Evolutionary conservation across 2,113 vertebrate species (phyloP), one percentile per base, ranked within the genome.

Genomic region (Caranx melampygus): DNA sequence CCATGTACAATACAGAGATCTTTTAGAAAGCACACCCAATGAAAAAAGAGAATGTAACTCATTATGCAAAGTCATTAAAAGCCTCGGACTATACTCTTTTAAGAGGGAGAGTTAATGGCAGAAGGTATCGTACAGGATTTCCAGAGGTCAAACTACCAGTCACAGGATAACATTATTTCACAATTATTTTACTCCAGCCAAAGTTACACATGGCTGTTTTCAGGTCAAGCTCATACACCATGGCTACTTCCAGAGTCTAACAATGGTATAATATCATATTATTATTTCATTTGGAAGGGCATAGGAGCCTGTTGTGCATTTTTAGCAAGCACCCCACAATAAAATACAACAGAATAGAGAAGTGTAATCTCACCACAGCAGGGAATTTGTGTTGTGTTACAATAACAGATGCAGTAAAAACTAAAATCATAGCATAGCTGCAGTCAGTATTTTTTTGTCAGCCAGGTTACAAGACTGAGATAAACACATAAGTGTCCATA

Each of bases 1-100:
- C 83, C 68, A 90, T 85, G 87, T 87, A 95, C 93, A 95, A 95
- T 94, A 84, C 88, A 78, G 83, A 89, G 91, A 93, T 94, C 89
- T 92, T 92, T 95, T 90, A 90, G 85, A 89, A 92, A 90, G 84
- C 81, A 87, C 84, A 90, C 79, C 90, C 86, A 89, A 87, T 87
- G 89, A 89, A 83, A 82, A 92, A 90, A 84, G 72, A 90, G 87
- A 94, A 93, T 92, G 89, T 91, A 89, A 88, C 79, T 94, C 93
- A 95, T 95, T 95, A 94, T 94, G 92, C 90, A 92, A 93, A 93
- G 88, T 93, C 91, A 93, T 94, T 94, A 94, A 80, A 82, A 47
- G 81, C 79, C 81, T 90, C 89, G 74, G 88, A 93, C 92, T 87
- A 87, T 70, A 82, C 87, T 89, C 78, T 88, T 92, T 91, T 87